Conservation (phyloP, 2,113 vertebrate genomes). For the Macroglossus sobrinus region DNA sequence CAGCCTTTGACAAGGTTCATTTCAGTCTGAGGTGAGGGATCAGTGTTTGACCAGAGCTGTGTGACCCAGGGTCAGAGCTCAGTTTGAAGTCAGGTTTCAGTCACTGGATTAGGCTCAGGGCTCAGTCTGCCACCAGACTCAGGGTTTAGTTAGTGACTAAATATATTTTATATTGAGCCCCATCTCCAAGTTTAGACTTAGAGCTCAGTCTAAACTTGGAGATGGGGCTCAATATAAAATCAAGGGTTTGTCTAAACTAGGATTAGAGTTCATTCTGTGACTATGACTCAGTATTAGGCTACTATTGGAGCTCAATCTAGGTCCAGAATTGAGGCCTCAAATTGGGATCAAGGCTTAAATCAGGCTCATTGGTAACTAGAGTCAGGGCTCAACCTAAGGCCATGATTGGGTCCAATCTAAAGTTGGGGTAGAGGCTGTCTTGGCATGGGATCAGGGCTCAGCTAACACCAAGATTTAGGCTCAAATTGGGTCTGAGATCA, state of each 20-base stretch:
- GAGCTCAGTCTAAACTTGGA: neutral
- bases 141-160: neutral
- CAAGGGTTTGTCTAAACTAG: neutral
- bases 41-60: neutral
- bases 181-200: too few relatives aligned
- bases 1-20: neutral
- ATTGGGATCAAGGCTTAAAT: neutral
- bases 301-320: neutral
- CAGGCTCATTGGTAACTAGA: neutral
- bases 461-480: neutral
- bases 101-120: neutral
- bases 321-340: neutral
- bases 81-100: conserved; percentile 1
- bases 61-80: neutral
- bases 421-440: neutral
- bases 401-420: neutral
- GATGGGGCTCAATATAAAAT: neutral
- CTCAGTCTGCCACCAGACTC: neutral
- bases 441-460: neutral
- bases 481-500: neutral
- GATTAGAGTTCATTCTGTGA: neutral
- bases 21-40: neutral
- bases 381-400: neutral
- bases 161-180: too few relatives aligned
- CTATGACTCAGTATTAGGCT: neutral